Conservation (phyloP, 2,797 vertebrate genomes). For the Crenichthys baileyi region DNA sequence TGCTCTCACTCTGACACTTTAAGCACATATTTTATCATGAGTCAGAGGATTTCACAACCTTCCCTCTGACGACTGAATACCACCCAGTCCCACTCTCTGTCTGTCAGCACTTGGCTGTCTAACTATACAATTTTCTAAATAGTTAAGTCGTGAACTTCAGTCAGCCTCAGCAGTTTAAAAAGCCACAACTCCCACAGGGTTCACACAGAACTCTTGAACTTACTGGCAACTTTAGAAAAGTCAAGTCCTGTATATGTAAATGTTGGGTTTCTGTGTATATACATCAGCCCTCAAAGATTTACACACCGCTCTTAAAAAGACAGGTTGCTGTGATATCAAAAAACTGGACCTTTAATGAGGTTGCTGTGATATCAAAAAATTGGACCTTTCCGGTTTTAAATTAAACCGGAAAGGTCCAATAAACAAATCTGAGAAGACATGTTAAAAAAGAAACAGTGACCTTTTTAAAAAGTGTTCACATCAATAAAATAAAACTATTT, state of each 20-base stretch:
- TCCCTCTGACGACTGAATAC: conserved; percentile 35
- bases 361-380: neutral
- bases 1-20: conserved; percentile 50
- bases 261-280: neutral
- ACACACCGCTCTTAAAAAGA: neutral
- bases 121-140: conserved; percentile 48
- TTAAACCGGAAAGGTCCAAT: neutral
- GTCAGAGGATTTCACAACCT: conserved; percentile 57
- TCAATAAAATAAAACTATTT: neutral
- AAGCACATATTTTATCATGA: conserved; percentile 46
- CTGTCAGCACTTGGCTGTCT: conserved; percentile 59
- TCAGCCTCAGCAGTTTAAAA: conserved; percentile 33
- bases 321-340: neutral
- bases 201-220: conserved; percentile 45
- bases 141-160: conserved; percentile 45
- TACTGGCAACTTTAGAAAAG: conserved; percentile 16
- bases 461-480: neutral
- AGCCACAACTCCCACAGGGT: conserved; percentile 31
- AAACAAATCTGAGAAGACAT: neutral
- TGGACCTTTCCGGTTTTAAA: neutral
- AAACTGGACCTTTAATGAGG: neutral
- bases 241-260: neutral
- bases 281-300: neutral
- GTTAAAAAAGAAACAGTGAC: neutral
- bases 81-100: conserved; percentile 20